Conservation (phyloP, 2,797 vertebrate species). For the Leucoraja ocellata region DNA sequence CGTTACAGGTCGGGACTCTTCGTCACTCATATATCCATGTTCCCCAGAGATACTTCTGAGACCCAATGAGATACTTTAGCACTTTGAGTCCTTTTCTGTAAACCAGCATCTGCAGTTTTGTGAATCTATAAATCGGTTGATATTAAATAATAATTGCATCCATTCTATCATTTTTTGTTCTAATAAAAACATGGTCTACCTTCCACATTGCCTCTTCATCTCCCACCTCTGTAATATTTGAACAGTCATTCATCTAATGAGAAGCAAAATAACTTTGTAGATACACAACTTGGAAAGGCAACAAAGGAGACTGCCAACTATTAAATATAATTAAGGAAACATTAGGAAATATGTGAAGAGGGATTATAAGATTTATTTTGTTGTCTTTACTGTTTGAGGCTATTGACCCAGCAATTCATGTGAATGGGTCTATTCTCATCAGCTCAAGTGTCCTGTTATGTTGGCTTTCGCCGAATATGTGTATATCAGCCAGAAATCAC, state of each 20-base stretch:
- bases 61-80: no score
- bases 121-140: no score
- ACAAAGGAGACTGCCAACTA: background rate
- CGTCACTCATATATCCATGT: no score
- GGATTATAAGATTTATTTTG: slow-evolving; percentile 3
- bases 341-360: background rate
- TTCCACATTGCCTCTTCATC: background rate
- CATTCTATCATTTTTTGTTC: background rate
- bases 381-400: background rate
- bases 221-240: background rate
- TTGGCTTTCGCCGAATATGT: background rate
- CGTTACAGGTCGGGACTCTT: no score
- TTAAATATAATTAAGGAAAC: background rate
- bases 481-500: background rate
- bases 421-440: background rate
- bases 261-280: background rate
- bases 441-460: slow-evolving; percentile 7
- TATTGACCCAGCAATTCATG: background rate
- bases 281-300: background rate
- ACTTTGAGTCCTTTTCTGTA: background rate
- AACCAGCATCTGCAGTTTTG: no score
- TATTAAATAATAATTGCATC: background rate
- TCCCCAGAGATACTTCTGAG: no score
- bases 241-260: background rate
- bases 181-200: background rate